phyloP scores from a whole-genome alignment of 2,888 invertebrate species.

The Amphipoea oculea region DNA sequence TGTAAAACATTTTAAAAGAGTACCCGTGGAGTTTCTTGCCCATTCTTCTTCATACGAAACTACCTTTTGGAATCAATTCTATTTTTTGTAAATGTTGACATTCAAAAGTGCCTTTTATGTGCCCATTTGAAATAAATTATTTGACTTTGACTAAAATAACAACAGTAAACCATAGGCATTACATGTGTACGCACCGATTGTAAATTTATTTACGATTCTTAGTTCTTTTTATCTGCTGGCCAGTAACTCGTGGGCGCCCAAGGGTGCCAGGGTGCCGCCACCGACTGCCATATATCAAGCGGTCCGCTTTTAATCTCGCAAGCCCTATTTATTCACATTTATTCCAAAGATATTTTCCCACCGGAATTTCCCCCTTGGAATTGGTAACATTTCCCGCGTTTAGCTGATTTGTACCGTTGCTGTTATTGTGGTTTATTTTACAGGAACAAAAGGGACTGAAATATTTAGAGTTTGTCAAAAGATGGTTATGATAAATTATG shows the following conservation, averaged over 20 bases:
- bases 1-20: no score
- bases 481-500: constrained; percentile 77
- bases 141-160: constrained; percentile 19
- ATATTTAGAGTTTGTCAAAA: constrained; percentile 81
- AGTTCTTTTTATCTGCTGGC: constrained; percentile 75
- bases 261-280: constrained; percentile 70
- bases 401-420: constrained; percentile 85
- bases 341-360: constrained; percentile 88
- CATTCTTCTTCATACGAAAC: background rate
- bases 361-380: constrained; percentile 87
- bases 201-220: constrained; percentile 72
- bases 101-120: background rate
- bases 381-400: constrained; percentile 85
- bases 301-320: constrained; percentile 86
- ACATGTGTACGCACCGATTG: constrained; percentile 51
- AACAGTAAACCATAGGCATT: constrained; percentile 15
- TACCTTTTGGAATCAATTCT: background rate
- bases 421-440: constrained; percentile 83
- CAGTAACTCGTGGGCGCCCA: constrained; percentile 67
- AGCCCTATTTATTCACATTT: constrained; percentile 89
- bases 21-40: no score
- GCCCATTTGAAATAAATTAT: background rate
- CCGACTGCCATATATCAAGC: constrained; percentile 83
- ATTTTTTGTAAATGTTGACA: background rate
- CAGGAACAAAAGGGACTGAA: constrained; percentile 79